phyloP scores from a whole-genome alignment of 2,888 invertebrate genomes.

The Corbicula japonica region DNA sequence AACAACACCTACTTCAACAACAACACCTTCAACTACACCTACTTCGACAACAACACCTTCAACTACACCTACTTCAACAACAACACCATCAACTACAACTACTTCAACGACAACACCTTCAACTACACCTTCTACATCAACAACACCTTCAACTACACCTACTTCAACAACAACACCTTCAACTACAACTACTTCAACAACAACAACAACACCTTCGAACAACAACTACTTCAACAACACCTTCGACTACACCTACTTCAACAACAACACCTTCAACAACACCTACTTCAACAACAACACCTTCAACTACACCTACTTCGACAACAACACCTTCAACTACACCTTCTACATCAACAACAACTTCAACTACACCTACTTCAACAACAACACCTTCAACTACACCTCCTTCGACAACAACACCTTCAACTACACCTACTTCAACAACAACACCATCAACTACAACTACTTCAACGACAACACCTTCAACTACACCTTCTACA shows the following conservation, averaged over 20 bases:
- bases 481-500: background rate
- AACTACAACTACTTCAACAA: background rate
- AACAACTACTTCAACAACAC: too few species aligned
- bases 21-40: background rate
- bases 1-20: too few species aligned
- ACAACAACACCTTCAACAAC: background rate
- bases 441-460: background rate
- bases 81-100: background rate
- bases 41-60: background rate
- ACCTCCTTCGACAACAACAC: background rate
- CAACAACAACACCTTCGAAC: too few species aligned
- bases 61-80: background rate
- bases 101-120: background rate
- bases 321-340: background rate
- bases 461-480: background rate
- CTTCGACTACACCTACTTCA: too few species aligned
- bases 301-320: background rate
- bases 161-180: background rate
- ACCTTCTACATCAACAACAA: background rate
- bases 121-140: background rate
- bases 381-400: background rate
- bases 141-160: background rate
- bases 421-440: background rate
- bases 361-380: background rate
- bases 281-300: background rate